A percentile compares a stretch with the other conserved stretches of the same genome.
Evolutionary conservation across 1,140 invertebrate species (phyloP).

Genomic region (Periplaneta americana): DNA sequence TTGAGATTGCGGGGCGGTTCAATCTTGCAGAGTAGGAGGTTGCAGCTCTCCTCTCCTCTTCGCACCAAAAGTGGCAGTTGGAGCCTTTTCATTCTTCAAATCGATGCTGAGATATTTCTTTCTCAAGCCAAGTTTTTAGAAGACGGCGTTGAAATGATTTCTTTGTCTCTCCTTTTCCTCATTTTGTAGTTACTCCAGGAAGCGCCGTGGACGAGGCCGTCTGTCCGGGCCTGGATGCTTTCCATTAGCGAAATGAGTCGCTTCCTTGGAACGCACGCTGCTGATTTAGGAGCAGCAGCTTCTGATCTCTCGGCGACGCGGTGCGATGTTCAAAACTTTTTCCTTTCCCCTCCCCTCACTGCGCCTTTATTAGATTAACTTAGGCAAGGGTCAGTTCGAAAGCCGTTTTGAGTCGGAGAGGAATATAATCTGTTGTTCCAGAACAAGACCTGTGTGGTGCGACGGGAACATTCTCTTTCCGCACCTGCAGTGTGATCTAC

Average conservation of each 20-base stretch:
- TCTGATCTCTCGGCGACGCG: neutral
- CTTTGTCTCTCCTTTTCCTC: neutral
- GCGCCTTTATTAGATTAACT: slow-evolving; percentile 9
- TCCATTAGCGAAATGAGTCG: slow-evolving; percentile 12
- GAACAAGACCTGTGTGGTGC: neutral
- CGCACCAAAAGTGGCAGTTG: neutral
- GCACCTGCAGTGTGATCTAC: too few species aligned
- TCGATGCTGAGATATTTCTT: neutral
- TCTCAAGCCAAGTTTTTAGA: neutral
- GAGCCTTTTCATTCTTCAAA: neutral
- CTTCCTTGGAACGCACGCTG: neutral
- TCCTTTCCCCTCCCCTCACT: neutral
- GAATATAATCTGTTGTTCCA: neutral
- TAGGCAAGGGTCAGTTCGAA: neutral
- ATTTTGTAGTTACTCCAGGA: neutral
- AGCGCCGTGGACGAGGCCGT: neutral
- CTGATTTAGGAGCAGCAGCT: slow-evolving; percentile 9
- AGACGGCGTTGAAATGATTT: neutral
- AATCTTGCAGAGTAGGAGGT: too few species aligned
- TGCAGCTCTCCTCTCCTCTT: too few species aligned
- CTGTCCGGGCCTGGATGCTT: neutral
- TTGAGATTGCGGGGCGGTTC: neutral
- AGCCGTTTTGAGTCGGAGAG: neutral
- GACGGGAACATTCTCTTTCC: too few species aligned
- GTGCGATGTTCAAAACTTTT: neutral